Conservation (phyloP, 2,113 vertebrate genomes). For the Phasianus colchicus region DNA sequence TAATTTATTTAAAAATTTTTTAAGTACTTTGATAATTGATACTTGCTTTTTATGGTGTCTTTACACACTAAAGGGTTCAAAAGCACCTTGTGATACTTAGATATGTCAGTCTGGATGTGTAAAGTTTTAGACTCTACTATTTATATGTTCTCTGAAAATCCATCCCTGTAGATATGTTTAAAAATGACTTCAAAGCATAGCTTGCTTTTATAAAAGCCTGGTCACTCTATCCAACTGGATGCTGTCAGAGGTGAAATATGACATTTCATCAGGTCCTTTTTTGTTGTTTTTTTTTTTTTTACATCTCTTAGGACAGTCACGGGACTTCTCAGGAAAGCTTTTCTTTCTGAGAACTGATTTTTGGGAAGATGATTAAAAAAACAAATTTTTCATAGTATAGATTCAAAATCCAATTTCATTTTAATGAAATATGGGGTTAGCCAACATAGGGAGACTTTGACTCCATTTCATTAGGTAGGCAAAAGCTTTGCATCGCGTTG, state of each 20-base stretch:
- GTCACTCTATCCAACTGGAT: background rate
- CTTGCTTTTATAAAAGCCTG: background rate
- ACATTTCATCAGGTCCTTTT: background rate
- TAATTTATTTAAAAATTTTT: background rate
- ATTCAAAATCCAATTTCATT: background rate
- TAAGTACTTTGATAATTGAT: slow-evolving; percentile 10
- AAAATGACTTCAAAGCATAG: slow-evolving; percentile 1
- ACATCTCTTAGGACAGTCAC: background rate
- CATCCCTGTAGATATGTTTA: background rate
- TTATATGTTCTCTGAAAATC: slow-evolving; percentile 23
- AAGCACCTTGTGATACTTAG: background rate
- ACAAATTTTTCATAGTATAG: background rate
- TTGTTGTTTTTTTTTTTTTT: background rate
- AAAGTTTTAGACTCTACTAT: background rate
- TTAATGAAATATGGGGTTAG: background rate
- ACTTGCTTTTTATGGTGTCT: background rate
- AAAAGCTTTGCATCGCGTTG: background rate
- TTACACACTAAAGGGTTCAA: background rate
- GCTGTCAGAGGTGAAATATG: slow-evolving; percentile 6
- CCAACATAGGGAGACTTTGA: background rate
- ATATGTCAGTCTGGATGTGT: background rate
- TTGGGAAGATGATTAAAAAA: background rate
- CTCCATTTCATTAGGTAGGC: background rate
- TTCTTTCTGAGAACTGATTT: background rate
- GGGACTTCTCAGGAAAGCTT: background rate